A percentile compares a stretch with the other conserved stretches of the same genome.
Evolutionary conservation across 2,888 invertebrate species (phyloP).

Genomic region (Ichneumoninae sp.): DNA sequence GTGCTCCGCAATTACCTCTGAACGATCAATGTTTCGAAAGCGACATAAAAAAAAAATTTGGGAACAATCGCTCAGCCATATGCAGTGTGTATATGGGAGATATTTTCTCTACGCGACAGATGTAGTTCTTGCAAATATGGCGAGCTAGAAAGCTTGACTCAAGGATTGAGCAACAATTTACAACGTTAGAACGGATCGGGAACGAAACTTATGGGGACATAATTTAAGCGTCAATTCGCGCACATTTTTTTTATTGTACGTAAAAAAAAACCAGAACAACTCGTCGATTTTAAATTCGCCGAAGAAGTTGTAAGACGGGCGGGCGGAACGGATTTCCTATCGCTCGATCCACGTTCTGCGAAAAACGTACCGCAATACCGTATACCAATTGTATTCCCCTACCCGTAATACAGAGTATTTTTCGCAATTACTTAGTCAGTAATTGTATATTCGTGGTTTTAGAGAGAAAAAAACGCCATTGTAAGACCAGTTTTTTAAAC

Average conservation of each 20-base stretch:
- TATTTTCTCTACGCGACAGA: constrained; percentile 1
- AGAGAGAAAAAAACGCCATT: not conserved
- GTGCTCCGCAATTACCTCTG: constrained; percentile 40
- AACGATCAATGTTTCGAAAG: constrained; percentile 50
- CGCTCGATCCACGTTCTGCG: constrained; percentile 1
- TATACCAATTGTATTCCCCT: constrained; percentile 49
- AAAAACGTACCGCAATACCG: constrained; percentile 17
- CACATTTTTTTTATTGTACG: not conserved
- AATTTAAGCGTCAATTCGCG: constrained; percentile 22
- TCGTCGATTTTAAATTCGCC: constrained; percentile 1
- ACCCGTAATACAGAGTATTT: constrained; percentile 50
- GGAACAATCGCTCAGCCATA: constrained; percentile 46
- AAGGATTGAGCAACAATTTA: constrained; percentile 1
- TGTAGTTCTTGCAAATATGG: not conserved
- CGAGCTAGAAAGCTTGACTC: constrained; percentile 11
- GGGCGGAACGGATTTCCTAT: not conserved
- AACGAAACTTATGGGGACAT: not conserved
- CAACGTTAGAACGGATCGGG: constrained; percentile 14
- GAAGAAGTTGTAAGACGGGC: constrained; percentile 20
- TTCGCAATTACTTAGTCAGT: constrained; percentile 41
- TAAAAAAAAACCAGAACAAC: not conserved
- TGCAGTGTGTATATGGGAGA: constrained; percentile 14
- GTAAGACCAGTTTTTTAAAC: constrained; percentile 18
- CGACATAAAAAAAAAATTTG: constrained; percentile 42
- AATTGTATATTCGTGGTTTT: constrained; percentile 27